These are phyloP conservation scores for Rhagophthalmus giganteus DNA, from an alignment of 2,888 invertebrate genomes.

Conservation along the genomic window DNA sequence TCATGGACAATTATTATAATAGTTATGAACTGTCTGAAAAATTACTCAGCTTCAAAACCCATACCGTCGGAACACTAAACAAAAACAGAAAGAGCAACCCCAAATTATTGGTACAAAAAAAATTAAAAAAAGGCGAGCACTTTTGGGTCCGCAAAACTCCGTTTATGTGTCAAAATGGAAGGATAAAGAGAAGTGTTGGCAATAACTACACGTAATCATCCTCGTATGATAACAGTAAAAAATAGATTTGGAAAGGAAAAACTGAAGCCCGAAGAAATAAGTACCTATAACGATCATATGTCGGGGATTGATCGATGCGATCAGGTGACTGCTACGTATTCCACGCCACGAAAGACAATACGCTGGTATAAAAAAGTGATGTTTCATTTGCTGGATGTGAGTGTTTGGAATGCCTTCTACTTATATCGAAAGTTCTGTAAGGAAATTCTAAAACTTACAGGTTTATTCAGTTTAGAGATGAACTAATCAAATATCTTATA, in stretches of 20 bases:
- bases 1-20: constrained; percentile 10
- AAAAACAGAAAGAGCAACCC: neutral
- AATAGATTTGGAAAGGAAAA: neutral
- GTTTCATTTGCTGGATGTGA: constrained; percentile 2
- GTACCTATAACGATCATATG: constrained; percentile 1
- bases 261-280: neutral
- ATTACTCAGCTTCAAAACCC: neutral
- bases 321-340: neutral
- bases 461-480: too few species aligned
- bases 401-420: constrained; percentile 6
- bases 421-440: neutral
- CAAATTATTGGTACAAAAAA: neutral
- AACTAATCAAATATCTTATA: neutral
- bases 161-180: constrained; percentile 32
- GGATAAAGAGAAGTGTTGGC: constrained; percentile 31
- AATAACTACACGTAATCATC: constrained; percentile 29
- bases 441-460: too few species aligned
- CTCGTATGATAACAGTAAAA: neutral
- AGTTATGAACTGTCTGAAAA: too few species aligned
- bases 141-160: constrained; percentile 2
- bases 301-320: neutral
- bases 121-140: neutral
- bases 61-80: constrained; percentile 2
- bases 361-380: constrained; percentile 1
- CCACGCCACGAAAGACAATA: neutral